Percentiles rank a stretch among this genome's conserved stretches.
phyloP scores from a whole-genome alignment of 2,888 invertebrate genomes.

The Erpobdella octoculata region DNA sequence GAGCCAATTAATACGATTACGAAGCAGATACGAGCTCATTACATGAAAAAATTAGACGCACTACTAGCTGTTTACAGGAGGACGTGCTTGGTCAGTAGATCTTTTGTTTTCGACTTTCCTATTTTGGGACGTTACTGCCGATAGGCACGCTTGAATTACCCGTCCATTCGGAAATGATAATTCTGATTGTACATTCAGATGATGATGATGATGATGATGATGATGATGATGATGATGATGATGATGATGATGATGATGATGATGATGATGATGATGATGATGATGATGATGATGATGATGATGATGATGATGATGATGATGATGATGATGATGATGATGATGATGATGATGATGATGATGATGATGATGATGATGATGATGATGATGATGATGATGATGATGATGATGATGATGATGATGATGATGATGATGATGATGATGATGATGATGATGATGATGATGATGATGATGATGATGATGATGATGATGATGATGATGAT shows the following conservation, averaged over 20 bases:
- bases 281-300: slow-evolving; percentile 22
- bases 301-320: neutral
- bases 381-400: neutral
- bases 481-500: slow-evolving; percentile 34
- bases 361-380: neutral
- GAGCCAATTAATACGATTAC: no score
- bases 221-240: slow-evolving; percentile 12
- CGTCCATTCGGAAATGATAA: no score
- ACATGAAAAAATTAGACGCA: no score
- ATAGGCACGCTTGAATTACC: no score
- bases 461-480: slow-evolving; percentile 33
- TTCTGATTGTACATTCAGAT: no score
- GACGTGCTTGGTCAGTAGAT: no score
- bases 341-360: neutral
- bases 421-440: slow-evolving; percentile 25
- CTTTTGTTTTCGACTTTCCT: no score
- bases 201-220: neutral
- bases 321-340: neutral
- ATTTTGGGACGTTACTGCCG: no score
- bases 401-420: slow-evolving; percentile 30
- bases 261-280: slow-evolving; percentile 34
- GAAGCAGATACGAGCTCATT: no score
- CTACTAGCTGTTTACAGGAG: no score
- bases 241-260: slow-evolving; percentile 34
- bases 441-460: slow-evolving; percentile 31